phyloP scores from a whole-genome alignment of 2,113 vertebrate species.

The Thamnaconus septentrionalis region DNA sequence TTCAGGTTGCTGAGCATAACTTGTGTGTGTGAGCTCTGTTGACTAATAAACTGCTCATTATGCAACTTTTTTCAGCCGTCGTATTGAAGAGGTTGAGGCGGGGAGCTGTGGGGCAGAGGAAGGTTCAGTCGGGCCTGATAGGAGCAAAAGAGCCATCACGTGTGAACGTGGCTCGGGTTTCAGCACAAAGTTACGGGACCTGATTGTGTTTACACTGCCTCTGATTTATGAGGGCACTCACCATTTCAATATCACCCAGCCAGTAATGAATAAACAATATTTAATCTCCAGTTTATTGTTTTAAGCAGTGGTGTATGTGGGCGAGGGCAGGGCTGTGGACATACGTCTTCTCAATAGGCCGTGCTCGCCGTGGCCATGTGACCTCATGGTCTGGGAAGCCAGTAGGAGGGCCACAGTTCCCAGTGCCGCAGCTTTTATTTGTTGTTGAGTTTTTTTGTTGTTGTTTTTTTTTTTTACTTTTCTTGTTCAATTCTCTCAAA shows the following conservation, averaged over 20 bases:
- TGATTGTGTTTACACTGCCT: constrained; percentile 73
- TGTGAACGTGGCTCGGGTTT: constrained; percentile 52
- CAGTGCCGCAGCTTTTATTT: not conserved
- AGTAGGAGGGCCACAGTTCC: constrained; percentile 26
- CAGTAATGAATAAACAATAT: constrained; percentile 66
- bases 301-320: constrained; percentile 65
- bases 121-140: constrained; percentile 45
- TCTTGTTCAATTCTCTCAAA: not conserved
- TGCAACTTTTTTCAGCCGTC: too few species aligned
- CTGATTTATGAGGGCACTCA: constrained; percentile 68
- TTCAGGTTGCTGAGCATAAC: too few species aligned
- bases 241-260: constrained; percentile 52
- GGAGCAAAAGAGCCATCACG: constrained; percentile 60
- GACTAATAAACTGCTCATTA: too few species aligned
- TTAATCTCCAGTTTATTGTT: constrained; percentile 70
- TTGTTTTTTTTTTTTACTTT: too few species aligned
- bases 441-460: not conserved
- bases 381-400: constrained; percentile 63
- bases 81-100: too few species aligned
- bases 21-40: too few species aligned
- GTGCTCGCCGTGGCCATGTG: constrained; percentile 53
- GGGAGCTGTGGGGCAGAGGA: constrained; percentile 36
- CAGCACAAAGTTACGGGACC: constrained; percentile 60
- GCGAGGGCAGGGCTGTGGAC: constrained; percentile 38
- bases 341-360: constrained; percentile 61